These are phyloP conservation scores for Tetragnatha versicolor DNA, from an alignment of 1,140 invertebrate species.

Conservation along the genomic window DNA sequence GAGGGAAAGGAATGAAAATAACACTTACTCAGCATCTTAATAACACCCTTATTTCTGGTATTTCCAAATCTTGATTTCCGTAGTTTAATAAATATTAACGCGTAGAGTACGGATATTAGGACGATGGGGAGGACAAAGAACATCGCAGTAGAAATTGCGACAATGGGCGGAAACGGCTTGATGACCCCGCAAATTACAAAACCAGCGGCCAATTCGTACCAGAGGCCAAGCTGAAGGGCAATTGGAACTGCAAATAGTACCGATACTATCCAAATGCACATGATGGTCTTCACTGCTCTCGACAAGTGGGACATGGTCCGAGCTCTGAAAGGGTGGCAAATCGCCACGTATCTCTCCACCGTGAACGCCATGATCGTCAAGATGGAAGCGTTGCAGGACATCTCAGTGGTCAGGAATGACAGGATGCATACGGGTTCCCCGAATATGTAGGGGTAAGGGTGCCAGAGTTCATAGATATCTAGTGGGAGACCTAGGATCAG, in stretches of 20 bases:
- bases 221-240: slow-evolving; percentile 65
- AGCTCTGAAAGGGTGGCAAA: slow-evolving; percentile 82
- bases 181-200: slow-evolving; percentile 58
- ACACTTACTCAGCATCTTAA: too few species aligned
- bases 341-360: slow-evolving; percentile 91
- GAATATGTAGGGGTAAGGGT: slow-evolving; percentile 81
- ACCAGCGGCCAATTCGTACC: slow-evolving; percentile 40
- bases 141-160: slow-evolving; percentile 81
- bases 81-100: slow-evolving; percentile 81
- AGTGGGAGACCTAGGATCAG: slow-evolving; percentile 76
- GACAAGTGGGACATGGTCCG: slow-evolving; percentile 65
- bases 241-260: slow-evolving; percentile 66
- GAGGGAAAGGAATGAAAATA: too few species aligned
- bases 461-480: slow-evolving; percentile 88
- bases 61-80: too few species aligned
- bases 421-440: slow-evolving; percentile 85
- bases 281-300: slow-evolving; percentile 64
- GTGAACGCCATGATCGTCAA: slow-evolving; percentile 93
- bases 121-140: slow-evolving; percentile 88
- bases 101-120: slow-evolving; percentile 83
- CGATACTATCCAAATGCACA: slow-evolving; percentile 64
- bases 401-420: slow-evolving; percentile 83
- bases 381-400: slow-evolving; percentile 91
- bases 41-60: too few species aligned
- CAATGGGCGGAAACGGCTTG: slow-evolving; percentile 69